phyloP scores from a whole-genome alignment of 1,140 invertebrate species.

The Cepaea nemoralis region DNA sequence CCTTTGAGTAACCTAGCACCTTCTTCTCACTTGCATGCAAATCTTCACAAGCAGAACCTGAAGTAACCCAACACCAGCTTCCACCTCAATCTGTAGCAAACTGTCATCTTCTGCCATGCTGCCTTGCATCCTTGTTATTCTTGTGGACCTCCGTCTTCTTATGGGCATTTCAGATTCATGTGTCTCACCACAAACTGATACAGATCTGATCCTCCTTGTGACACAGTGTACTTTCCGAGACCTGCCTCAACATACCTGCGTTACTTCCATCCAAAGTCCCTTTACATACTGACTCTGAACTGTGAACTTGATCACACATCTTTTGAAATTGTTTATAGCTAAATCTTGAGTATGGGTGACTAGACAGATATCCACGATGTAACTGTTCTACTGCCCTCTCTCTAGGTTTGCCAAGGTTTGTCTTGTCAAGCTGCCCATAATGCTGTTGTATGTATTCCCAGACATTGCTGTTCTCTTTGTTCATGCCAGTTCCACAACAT shows the following conservation, averaged over 20 bases:
- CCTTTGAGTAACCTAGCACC: neutral
- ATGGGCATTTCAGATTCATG: neutral
- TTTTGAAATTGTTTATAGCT: neutral
- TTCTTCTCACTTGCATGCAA: neutral
- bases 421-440: neutral
- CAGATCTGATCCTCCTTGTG: neutral
- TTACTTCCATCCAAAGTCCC: neutral
- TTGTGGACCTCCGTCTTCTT: conserved; percentile 10
- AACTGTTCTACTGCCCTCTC: neutral
- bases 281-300: neutral
- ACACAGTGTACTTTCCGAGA: neutral
- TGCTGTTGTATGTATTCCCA: neutral
- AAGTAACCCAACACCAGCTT: neutral
- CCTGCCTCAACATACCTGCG: neutral
- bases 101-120: conserved; percentile 15
- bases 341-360: neutral
- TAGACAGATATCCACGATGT: neutral
- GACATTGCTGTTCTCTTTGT: too few relatives aligned
- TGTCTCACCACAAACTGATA: neutral
- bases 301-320: neutral
- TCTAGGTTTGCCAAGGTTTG: neutral
- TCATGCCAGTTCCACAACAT: too few relatives aligned
- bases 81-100: neutral
- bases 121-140: conserved; percentile 20
- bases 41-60: neutral